A percentile compares a stretch with the other conserved stretches of the same genome.
Conservation (phyloP, 2,797 vertebrate species). For the Dallia pectoralis region DNA sequence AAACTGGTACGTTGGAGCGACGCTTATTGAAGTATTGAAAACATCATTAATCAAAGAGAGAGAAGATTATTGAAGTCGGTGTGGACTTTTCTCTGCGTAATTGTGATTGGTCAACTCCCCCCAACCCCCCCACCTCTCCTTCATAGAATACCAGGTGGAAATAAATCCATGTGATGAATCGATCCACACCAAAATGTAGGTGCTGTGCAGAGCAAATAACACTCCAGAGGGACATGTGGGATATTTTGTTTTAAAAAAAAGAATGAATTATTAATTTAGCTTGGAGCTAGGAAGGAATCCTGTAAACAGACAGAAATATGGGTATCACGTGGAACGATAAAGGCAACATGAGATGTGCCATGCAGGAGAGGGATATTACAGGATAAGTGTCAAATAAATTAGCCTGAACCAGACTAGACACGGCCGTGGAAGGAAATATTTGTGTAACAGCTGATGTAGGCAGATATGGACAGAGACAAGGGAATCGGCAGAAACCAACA, state of each 20-base stretch:
- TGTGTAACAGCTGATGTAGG: not conserved
- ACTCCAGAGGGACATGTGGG: slow-evolving; percentile 60
- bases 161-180: slow-evolving; percentile 72
- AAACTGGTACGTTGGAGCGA: not conserved
- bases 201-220: slow-evolving; percentile 71
- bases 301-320: slow-evolving; percentile 54
- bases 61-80: not conserved
- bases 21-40: not conserved
- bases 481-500: too few species aligned
- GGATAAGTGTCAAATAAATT: not conserved
- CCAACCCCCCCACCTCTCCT: not conserved
- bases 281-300: slow-evolving; percentile 52
- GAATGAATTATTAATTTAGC: slow-evolving; percentile 67
- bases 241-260: slow-evolving; percentile 54
- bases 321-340: slow-evolving; percentile 50
- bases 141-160: slow-evolving; percentile 59
- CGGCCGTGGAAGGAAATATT: not conserved
- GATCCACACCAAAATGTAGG: slow-evolving; percentile 68
- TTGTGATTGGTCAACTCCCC: not conserved
- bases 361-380: not conserved
- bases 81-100: not conserved
- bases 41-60: not conserved
- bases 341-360: slow-evolving; percentile 12
- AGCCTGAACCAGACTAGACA: not conserved
- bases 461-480: not conserved